Evolutionary conservation across 2,797 vertebrate genomes (phyloP).

Genomic region (Pteropus rufus): DNA sequence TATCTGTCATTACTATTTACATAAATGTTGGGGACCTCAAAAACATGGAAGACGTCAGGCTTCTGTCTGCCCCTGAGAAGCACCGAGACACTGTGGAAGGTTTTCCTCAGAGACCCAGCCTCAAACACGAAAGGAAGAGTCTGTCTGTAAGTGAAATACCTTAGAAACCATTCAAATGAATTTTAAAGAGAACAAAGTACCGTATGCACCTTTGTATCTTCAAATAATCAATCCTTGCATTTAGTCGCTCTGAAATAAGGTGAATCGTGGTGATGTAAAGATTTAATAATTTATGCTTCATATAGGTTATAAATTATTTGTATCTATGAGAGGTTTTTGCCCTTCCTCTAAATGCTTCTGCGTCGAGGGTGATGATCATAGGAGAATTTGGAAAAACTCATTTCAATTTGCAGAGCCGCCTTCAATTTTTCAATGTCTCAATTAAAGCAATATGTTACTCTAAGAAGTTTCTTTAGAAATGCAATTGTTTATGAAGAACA

Average conservation of each 20-base stretch:
- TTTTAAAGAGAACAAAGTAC: neutral
- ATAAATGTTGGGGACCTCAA: neutral
- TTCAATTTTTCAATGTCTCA: constrained; percentile 12
- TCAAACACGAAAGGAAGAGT: neutral
- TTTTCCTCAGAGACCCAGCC: neutral
- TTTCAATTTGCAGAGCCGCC: neutral
- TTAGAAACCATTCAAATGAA: neutral
- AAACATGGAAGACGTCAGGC: neutral
- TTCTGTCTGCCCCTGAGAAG: neutral
- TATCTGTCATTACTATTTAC: neutral
- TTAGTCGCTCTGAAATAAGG: neutral
- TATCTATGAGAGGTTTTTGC: neutral
- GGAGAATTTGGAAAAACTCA: neutral
- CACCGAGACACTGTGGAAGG: neutral
- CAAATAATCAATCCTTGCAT: neutral
- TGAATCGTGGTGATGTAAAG: neutral
- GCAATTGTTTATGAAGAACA: neutral
- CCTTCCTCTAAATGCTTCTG: neutral
- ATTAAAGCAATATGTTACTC: constrained; percentile 6
- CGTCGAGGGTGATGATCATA: neutral
- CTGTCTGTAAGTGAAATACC: neutral
- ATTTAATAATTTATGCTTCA: neutral
- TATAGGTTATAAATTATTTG: neutral
- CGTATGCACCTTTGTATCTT: neutral
- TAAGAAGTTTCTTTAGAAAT: neutral